Percentiles rank a stretch among this genome's conserved stretches.
These are phyloP conservation scores for Cenopis cana DNA, from an alignment of 2,888 invertebrate species.

Conservation along the genomic window DNA sequence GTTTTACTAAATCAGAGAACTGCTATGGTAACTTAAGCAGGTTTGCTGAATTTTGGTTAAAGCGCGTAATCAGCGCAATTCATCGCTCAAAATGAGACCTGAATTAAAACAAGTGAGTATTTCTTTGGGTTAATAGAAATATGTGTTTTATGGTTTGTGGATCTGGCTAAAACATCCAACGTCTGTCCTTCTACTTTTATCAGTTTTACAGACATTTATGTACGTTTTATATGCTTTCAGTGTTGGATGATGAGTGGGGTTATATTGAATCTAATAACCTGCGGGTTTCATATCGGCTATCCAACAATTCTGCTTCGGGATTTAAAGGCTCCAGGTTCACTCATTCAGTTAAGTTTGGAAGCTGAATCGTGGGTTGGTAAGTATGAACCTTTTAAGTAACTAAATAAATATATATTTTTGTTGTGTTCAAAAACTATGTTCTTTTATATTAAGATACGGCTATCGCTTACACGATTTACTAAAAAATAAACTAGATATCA, in stretches of 20 bases:
- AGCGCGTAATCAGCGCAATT: no score
- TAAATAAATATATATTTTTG: no score
- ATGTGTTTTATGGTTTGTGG: no score
- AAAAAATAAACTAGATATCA: no score
- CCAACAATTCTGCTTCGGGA: slow-evolving; percentile 30
- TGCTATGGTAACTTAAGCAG: background rate
- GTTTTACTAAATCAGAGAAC: background rate
- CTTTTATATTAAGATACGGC: no score
- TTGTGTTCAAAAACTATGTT: background rate
- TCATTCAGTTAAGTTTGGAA: slow-evolving; percentile 24
- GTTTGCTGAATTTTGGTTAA: background rate
- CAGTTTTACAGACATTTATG: background rate
- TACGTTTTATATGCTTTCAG: background rate
- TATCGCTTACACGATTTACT: no score
- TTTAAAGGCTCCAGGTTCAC: slow-evolving; percentile 17
- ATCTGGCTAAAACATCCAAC: no score
- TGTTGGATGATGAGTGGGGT: slow-evolving; percentile 14
- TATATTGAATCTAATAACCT: slow-evolving; percentile 19
- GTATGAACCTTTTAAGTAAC: no score
- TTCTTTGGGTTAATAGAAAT: no score
- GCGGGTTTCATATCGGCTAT: slow-evolving; percentile 35
- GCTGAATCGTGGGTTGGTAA: slow-evolving; percentile 37
- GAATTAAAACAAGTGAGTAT: slow-evolving; percentile 2
- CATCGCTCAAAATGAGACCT: slow-evolving; percentile 6
- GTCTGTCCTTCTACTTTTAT: no score